phyloP scores from a whole-genome alignment of 2,888 invertebrate species.

The Prosopocoilus inquinatus region DNA sequence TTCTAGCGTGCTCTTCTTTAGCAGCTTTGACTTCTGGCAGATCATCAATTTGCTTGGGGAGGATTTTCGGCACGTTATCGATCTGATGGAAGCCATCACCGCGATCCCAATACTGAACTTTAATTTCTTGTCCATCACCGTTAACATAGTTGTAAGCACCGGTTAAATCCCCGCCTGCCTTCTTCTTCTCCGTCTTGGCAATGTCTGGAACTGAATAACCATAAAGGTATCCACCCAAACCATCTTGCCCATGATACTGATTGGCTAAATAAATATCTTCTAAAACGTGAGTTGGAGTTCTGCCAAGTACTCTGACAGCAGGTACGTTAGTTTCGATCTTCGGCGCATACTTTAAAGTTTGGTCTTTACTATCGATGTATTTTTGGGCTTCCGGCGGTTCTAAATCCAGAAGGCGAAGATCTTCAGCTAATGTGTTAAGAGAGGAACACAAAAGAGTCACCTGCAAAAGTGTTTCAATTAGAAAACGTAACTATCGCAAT shows the following conservation, averaged over 20 bases:
- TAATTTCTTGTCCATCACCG: conserved; percentile 59
- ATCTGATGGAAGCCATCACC: conserved; percentile 76
- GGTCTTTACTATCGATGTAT: conserved; percentile 51
- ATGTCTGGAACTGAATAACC: conserved; percentile 74
- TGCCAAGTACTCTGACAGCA: conserved; percentile 47
- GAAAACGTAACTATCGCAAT: background rate
- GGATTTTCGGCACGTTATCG: conserved; percentile 67
- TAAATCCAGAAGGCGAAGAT: conserved; percentile 54
- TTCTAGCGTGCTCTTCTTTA: conserved; percentile 64
- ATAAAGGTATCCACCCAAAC: conserved; percentile 65
- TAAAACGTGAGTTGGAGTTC: conserved; percentile 62
- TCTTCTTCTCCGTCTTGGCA: conserved; percentile 69
- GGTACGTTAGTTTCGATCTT: conserved; percentile 56
- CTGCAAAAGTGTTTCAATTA: background rate
- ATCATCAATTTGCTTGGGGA: conserved; percentile 63
- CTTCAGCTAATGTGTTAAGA: conserved; percentile 40
- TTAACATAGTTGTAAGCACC: conserved; percentile 72
- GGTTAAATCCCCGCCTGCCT: conserved; percentile 65
- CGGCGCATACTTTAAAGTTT: conserved; percentile 51
- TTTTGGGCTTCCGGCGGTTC: conserved; percentile 56
- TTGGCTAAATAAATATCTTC: conserved; percentile 70
- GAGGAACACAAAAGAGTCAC: background rate
- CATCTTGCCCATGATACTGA: conserved; percentile 69
- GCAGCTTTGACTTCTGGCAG: conserved; percentile 69
- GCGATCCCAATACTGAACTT: conserved; percentile 73